These are phyloP conservation scores for Agrypnus murinus DNA, from an alignment of 2,888 invertebrate species.

Conservation along the genomic window DNA sequence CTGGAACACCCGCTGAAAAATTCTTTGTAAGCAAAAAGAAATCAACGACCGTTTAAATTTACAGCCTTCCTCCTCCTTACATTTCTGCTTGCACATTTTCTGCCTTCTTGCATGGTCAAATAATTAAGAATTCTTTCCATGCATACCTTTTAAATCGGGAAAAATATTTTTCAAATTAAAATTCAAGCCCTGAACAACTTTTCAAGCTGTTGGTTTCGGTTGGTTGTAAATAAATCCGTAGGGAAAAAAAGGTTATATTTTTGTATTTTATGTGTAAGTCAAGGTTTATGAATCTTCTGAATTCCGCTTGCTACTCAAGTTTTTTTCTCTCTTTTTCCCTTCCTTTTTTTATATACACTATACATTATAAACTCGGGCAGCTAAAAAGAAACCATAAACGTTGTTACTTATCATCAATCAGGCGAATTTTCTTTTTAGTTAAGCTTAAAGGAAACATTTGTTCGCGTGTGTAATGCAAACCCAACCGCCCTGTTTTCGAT, in stretches of 20 bases:
- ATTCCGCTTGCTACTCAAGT: background rate
- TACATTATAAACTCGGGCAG: too few species aligned
- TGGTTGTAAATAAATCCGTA: too few species aligned
- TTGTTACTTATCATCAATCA: slow-evolving; percentile 16
- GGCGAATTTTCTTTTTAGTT: background rate
- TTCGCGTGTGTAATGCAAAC: slow-evolving; percentile 23
- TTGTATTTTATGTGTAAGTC: slow-evolving; percentile 14
- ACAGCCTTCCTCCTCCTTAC: too few species aligned
- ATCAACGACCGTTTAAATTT: too few species aligned
- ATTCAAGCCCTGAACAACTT: slow-evolving; percentile 1
- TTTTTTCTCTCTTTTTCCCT: too few species aligned
- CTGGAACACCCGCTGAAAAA: too few species aligned
- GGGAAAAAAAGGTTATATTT: background rate
- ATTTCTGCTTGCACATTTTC: too few species aligned
- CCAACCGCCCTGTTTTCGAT: slow-evolving; percentile 7
- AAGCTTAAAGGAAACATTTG: slow-evolving; percentile 21
- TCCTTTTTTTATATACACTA: too few species aligned
- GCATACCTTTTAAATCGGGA: background rate
- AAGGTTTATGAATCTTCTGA: slow-evolving; percentile 4
- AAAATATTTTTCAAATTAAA: slow-evolving; percentile 8
- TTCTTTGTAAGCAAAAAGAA: too few species aligned
- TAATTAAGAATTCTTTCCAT: background rate
- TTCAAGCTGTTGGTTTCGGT: background rate
- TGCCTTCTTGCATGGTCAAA: background rate
- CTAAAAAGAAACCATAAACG: background rate